Evolutionary conservation across 2,888 invertebrate genomes (phyloP).

Genomic region (Lycaena phlaeas): DNA sequence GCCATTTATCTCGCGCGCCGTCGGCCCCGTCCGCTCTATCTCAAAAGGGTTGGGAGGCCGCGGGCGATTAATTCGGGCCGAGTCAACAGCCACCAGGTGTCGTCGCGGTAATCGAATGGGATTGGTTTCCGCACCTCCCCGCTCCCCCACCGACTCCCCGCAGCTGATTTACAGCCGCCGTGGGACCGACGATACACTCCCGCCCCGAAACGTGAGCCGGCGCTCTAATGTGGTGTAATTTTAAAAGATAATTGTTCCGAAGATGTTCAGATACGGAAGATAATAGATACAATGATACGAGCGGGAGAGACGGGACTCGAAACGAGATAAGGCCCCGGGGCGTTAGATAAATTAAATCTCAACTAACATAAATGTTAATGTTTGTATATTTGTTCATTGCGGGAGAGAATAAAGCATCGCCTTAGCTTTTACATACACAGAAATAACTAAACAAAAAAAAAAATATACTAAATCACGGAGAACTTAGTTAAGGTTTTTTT

Average conservation of each 20-base stretch:
- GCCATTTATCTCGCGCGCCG: not conserved
- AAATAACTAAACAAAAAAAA: too few relatives aligned
- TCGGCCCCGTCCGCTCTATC: conserved; percentile 4
- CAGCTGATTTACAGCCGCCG: conserved; percentile 30
- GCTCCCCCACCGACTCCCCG: conserved; percentile 29
- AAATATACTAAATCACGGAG: too few relatives aligned
- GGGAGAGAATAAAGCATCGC: too few relatives aligned
- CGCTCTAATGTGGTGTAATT: not conserved
- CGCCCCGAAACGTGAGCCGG: not conserved
- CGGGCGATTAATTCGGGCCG: conserved; percentile 17
- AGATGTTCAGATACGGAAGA: not conserved
- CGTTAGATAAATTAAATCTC: too few relatives aligned
- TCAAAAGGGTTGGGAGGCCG: conserved; percentile 14
- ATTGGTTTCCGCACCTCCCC: conserved; percentile 27
- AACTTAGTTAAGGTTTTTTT: too few relatives aligned
- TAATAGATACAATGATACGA: too few relatives aligned
- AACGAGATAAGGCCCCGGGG: too few relatives aligned
- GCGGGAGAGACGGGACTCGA: too few relatives aligned
- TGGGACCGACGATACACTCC: conserved; percentile 10
- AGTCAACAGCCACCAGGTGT: conserved; percentile 25
- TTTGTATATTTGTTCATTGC: too few relatives aligned
- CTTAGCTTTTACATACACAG: too few relatives aligned
- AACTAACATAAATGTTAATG: too few relatives aligned
- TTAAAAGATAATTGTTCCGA: not conserved
- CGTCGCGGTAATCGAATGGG: conserved; percentile 32